Evolutionary conservation across 2,797 vertebrate species (phyloP), one percentile per base, ranked within the genome.

Genomic region (Epinephelus awoara): DNA sequence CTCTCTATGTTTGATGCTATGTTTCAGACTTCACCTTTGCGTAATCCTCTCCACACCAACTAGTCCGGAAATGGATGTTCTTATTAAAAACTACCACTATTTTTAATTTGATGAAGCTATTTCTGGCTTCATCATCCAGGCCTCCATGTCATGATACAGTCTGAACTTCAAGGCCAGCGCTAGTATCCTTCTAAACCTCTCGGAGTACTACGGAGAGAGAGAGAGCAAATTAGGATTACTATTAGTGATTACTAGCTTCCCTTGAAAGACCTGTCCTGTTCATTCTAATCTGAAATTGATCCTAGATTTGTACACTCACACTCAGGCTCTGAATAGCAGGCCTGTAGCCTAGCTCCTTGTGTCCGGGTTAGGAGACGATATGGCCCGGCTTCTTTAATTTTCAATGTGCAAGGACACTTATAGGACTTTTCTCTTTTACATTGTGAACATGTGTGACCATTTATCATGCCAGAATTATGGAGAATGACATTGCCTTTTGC

Each of bases 241-340:
- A 80, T 83, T 68, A 66, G 77, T 5, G 82, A 91, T 92, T 90
- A 86, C 63, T 61, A 68, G 70, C 44, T 72, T 86, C 76, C 72
- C 23, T 63, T 70, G 44, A 85, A 84, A 18, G 66, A 75, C 64
- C 34, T 61, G 65, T 84, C 75, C 75, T 34, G 40, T 38, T 86
- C 61, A 34, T 80, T 71, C 67, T 90, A 88, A 89, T 89, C 87
- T 87, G 81, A 86, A 87, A 88, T 58, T 80, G 77, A 89, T 89
- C 76, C 61, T 19, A 77, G 79, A 86, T 85, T 74, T 80, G 44
- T 46, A 13, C 57, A 44, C 62, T 62, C 67, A 27, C 49, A 40
- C 61, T 57, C 46, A 17, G 56, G 52, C 82, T 62, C 46, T 74
- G 64, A 74, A 75, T 25, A 72, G 54, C 68, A 62, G 46, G 65